Base-by-base conservation (phyloP, 1,140 invertebrate genomes). In the Pemphigus obesinymphae region DNA sequence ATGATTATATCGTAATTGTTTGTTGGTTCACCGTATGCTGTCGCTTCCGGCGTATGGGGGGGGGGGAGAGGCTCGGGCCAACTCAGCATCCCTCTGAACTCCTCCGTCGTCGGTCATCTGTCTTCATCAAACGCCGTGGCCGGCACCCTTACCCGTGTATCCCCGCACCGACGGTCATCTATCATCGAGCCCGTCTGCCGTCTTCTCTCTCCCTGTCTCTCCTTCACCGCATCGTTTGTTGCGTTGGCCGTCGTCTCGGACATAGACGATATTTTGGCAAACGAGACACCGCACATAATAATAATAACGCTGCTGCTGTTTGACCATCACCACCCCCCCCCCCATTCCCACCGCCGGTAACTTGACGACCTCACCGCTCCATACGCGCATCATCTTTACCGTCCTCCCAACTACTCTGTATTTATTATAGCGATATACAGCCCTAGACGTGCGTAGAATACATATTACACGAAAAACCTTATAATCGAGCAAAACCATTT, bases 1-100 rank as follows among this genome's bases (percentile, higher is more conserved):
- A 80, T 61, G 53, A 80, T 80, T 63, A 63, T 80, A 45, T 80
- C n/a, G 10, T 80, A 80, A 80, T 80, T 80, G 76, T 61, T 80
- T 80, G 76, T 80, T 43, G 55, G 76, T 61, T 78, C 75, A 8
- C 55, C 75, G 20, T 43, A 7, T 7, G 75, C 75, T 10, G 37
- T 61, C 75, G 17, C 37, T 13, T n/a, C 37, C 37, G 37, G 37
- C 37, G 10, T 10, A n/a, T n/a, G n/a, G n/a, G n/a, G n/a, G n/a
- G n/a, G n/a, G n/a, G n/a, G n/a, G n/a, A 40, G 37, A 40, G 4
- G 4, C 37, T 40, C 37, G 4, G 4, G 37, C 37, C 37, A 40
- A 5, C 37, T 10, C 37, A 40, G 4, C 37, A 4, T 37, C 7
- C 13, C 15, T 1, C 20, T 20, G 63, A 5, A 40, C 4, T 40